These are phyloP conservation scores for Plecturocebus donacophilus DNA, from an alignment of 2,113 vertebrate species.

Conservation along the genomic window DNA sequence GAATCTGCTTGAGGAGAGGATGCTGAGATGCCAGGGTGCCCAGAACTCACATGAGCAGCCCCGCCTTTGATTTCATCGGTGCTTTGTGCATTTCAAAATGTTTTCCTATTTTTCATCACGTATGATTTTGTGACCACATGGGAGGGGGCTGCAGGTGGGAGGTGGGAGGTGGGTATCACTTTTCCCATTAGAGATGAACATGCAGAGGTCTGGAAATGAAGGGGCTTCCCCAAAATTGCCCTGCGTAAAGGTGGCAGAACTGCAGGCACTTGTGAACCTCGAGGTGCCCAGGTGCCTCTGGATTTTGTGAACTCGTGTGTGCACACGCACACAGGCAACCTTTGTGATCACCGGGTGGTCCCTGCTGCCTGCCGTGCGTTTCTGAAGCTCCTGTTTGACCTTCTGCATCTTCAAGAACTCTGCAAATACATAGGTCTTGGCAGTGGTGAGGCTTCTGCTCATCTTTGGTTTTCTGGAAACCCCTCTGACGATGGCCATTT, in stretches of 20 bases:
- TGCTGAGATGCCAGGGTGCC: accelerated
- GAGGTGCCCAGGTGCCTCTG: accelerated
- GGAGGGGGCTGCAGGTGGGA: background rate
- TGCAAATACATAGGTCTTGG: background rate
- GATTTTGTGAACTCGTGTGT: accelerated
- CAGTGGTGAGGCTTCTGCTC: accelerated
- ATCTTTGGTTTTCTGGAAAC: background rate
- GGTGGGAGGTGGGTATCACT: accelerated
- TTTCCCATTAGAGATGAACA: background rate
- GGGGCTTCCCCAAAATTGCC: accelerated
- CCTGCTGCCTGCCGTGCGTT: background rate
- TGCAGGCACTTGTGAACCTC: accelerated
- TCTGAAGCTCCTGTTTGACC: background rate
- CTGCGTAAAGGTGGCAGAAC: background rate
- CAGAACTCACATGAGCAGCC: accelerated
- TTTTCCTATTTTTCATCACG: accelerated
- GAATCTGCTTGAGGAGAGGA: background rate
- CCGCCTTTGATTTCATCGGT: accelerated
- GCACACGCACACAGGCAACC: accelerated
- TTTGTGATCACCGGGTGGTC: background rate
- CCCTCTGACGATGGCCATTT: accelerated
- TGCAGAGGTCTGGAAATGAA: accelerated
- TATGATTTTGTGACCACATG: accelerated
- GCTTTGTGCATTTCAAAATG: background rate
- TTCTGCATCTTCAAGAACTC: too few species aligned